A percentile compares a stretch with the other conserved stretches of the same genome.
Evolutionary conservation across 2,113 vertebrate species (phyloP).

Genomic region (Acanthisitta chloris): DNA sequence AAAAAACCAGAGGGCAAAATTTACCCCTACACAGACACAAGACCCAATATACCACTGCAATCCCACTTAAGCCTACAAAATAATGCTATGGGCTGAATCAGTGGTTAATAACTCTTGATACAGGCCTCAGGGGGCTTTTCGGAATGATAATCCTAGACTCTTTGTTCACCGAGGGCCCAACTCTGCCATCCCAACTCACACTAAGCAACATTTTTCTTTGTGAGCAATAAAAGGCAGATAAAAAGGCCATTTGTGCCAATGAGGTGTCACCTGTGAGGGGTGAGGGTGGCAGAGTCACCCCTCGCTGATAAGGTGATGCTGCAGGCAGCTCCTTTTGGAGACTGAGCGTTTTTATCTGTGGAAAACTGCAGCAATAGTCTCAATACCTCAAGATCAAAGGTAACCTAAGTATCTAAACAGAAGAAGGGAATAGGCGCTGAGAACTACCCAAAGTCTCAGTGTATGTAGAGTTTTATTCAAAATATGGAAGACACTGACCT

Average conservation of each 20-base stretch:
- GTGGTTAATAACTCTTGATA: constrained; percentile 56
- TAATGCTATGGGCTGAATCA: constrained; percentile 30
- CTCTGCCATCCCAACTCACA: constrained; percentile 5
- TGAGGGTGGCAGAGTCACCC: neutral
- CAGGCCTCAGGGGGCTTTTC: constrained; percentile 38
- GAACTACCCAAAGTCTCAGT: neutral
- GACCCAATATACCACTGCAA: constrained; percentile 49
- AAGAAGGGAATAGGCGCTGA: neutral
- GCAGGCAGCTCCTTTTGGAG: neutral
- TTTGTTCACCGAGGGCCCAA: constrained; percentile 40
- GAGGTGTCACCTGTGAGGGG: neutral
- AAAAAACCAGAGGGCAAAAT: constrained; percentile 32
- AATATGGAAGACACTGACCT: neutral
- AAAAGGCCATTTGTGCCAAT: neutral
- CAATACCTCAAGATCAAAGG: neutral
- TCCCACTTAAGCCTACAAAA: constrained; percentile 56
- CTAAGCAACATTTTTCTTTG: neutral
- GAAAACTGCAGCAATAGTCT: neutral
- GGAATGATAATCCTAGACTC: constrained; percentile 38
- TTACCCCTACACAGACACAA: constrained; percentile 7
- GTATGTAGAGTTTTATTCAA: neutral
- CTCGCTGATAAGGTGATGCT: neutral
- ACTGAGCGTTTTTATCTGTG: neutral
- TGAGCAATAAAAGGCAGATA: neutral
- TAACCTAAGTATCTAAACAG: neutral